Evolutionary conservation across 2,888 invertebrate genomes (phyloP), one percentile per base, ranked within the genome.

Genomic region (Octodonta nipae): DNA sequence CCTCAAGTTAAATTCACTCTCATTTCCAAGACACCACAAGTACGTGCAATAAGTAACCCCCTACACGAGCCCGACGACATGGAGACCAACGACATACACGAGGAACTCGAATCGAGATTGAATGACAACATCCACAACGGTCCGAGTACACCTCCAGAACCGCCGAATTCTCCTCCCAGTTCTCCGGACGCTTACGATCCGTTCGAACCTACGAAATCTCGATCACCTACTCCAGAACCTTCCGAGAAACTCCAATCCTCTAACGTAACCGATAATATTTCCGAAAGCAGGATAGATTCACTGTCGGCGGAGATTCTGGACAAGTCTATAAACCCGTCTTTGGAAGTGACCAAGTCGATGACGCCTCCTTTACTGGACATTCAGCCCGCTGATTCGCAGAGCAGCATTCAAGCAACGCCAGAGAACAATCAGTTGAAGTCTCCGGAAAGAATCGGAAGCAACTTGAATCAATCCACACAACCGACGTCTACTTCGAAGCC

Each of bases 141-240:
- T 0, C 80, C 80, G 0, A 79, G 79, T 50, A 80, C 80, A 3
- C 79, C 79, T 1, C 74, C 73, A 0, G 75, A 74, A 43, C 74
- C 74, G 1, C 77, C 76, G 30, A 71, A 70, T 36, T 75, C 75
- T 5, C 74, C 75, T 1, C 75, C 75, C 1, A 75, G 75, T 38
- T 76, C 82, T 8, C 83, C 83, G 1, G 84, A 85, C 59, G 85
- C 78, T 3, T 88, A 88, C 60, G 87, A 88, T 73, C 88, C 88
- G 2, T 88, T 86, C 60, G 87, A 88, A 61, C 88, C 88, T 1
- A 87, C 88, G 5, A 83, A 84, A 57, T 85, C 86, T 1, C 64
- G 78, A 12, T 77, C 78, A 8, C 73, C 71, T 1, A 73, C 75
- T 1, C 74, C 73, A 0, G 63, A 68, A 46, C 56, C 62, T 40